These are phyloP conservation scores for Phaenicophaeus curvirostris DNA, from an alignment of 2,797 vertebrate genomes.

Conservation along the genomic window DNA sequence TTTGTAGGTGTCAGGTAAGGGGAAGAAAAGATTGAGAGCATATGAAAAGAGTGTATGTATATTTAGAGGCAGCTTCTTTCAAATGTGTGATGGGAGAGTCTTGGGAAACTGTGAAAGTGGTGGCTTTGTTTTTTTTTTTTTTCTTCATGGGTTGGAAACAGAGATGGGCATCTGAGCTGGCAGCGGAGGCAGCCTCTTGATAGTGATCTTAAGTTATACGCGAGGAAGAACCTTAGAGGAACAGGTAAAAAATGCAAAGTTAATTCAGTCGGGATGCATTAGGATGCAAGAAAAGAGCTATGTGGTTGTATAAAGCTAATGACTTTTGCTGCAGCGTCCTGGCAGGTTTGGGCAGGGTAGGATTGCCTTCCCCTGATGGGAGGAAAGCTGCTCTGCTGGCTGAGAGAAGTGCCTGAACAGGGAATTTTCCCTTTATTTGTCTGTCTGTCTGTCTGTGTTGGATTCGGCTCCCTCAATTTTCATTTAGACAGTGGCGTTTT, in stretches of 20 bases:
- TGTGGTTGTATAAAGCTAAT: fast-evolving
- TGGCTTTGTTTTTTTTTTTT: neutral
- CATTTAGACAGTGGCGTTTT: neutral
- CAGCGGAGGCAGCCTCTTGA: neutral
- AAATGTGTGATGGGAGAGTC: neutral
- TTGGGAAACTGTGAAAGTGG: neutral
- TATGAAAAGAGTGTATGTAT: neutral
- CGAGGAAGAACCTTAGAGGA: neutral
- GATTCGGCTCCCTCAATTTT: neutral
- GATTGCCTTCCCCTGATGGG: neutral
- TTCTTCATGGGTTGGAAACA: neutral
- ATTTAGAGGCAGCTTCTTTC: neutral
- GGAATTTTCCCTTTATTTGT: neutral
- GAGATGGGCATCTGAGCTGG: neutral
- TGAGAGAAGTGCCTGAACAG: neutral
- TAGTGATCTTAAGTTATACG: neutral
- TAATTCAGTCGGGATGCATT: neutral
- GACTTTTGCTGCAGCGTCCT: neutral
- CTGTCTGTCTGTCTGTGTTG: neutral
- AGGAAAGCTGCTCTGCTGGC: neutral
- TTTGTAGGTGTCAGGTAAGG: neutral
- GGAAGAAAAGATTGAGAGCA: neutral
- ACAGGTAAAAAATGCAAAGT: neutral
- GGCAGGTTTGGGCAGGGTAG: neutral
- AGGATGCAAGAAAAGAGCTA: neutral